Base-by-base conservation (phyloP, 2,113 vertebrate genomes). In the Carassius gibelio region DNA sequence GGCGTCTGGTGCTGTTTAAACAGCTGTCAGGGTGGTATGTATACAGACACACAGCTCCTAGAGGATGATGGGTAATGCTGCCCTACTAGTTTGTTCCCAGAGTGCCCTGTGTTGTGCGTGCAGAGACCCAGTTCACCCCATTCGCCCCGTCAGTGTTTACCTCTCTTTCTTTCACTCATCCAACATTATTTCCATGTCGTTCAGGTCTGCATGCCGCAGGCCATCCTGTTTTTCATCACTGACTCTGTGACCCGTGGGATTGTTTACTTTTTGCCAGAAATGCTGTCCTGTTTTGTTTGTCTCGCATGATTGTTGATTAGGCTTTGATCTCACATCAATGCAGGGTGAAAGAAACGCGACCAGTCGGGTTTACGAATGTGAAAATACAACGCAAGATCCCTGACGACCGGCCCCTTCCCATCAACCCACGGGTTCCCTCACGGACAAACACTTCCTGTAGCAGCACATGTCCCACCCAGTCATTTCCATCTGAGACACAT, bases 1-100 rank as follows among this genome's bases (percentile, higher is more conserved):
- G 86, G 79, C 84, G 23, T 87, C 90, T 89, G 88, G 84, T 82
- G 83, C 81, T 86, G 85, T 89, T 91, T 89, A 90, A 80, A 71
- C 55, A 68, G 84, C 87, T 90, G 88, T 90, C 89, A 84, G 87
- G 80, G 82, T 89, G 90, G 87, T 90, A 89, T 91, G 91, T 92
- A 92, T 91, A 92, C 90, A 92, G 77, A 83, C 69, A 48, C 38
- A 81, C 13, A 52, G 61, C 81, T 83, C 34, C 64, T 57, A 61
- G 38, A 61, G 64, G 75, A 21, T 87, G 17, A 75, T 75, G 17
- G 48, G 69, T 66, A 23, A 80, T 19, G 68, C 76, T 66, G 48
- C 66, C 71, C 23, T 57, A 11, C 59, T 23, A 23, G 26, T 68
- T 17, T 42, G 48, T 55, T 57, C 30, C 72, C 61, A 45, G 45